Conservation (phyloP, 2,888 invertebrate species). For the Anagyrus pseudococci region DNA sequence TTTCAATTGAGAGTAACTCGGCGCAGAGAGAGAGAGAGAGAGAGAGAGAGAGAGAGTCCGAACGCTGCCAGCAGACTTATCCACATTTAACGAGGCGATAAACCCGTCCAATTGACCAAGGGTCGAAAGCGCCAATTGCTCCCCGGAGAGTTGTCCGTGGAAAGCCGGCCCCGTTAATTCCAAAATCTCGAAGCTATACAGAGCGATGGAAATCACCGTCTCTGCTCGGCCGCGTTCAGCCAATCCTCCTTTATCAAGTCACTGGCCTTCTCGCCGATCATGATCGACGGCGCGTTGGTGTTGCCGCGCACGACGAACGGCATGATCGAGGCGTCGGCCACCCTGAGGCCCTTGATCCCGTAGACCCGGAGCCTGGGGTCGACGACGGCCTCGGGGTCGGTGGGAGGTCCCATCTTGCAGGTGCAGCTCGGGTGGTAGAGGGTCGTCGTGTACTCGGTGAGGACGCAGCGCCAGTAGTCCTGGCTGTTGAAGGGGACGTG, state of each 20-base stretch:
- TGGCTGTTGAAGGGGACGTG: conserved; percentile 67
- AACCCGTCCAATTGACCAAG: conserved; percentile 3
- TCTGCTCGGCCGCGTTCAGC: no score
- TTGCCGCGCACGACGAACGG: conserved; percentile 67
- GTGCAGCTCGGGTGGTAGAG: conserved; percentile 76
- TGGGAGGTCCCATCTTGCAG: conserved; percentile 74
- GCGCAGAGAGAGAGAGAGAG: no score
- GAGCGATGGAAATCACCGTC: no score
- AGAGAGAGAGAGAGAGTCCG: no score
- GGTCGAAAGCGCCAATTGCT: not conserved
- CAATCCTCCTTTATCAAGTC: conserved; percentile 42
- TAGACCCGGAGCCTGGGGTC: conserved; percentile 70
- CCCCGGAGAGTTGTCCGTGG: no score
- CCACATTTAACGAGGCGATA: conserved; percentile 6
- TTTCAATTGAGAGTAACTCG: no score
- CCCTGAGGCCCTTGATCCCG: conserved; percentile 70
- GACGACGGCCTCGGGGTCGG: conserved; percentile 71
- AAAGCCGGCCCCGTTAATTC: no score
- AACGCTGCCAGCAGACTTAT: no score
- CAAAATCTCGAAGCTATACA: no score
- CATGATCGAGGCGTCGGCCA: conserved; percentile 75
- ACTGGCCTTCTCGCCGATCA: conserved; percentile 66
- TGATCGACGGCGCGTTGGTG: conserved; percentile 65
- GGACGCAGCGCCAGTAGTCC: conserved; percentile 72
- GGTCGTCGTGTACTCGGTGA: conserved; percentile 72